Conservation (phyloP, 2,113 vertebrate genomes). For the Corythornis madagascariensis region DNA sequence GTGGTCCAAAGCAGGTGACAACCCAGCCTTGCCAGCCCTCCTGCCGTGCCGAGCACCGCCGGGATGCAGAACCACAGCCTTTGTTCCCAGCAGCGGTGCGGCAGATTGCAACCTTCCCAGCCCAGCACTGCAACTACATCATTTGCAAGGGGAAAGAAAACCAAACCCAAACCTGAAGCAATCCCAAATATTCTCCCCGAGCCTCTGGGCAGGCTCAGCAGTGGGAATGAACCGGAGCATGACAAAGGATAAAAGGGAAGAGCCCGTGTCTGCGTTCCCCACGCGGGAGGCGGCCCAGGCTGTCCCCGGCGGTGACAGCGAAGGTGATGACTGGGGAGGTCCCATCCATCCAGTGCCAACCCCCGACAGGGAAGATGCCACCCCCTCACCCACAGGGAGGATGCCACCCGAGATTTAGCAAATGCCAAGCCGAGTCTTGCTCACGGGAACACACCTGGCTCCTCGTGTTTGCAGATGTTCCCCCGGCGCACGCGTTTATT, state of each 20-base stretch:
- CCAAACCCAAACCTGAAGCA: background rate
- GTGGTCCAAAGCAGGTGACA: background rate
- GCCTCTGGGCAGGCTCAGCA: background rate
- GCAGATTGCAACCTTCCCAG: background rate
- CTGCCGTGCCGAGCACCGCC: rapidly evolving
- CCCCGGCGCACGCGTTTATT: rapidly evolving
- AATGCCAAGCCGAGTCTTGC: background rate
- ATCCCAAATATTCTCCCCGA: background rate
- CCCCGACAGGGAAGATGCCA: background rate
- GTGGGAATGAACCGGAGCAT: background rate
- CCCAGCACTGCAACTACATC: background rate
- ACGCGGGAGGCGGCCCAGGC: background rate
- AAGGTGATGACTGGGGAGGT: background rate
- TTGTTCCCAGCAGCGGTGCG: background rate
- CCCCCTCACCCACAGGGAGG: background rate
- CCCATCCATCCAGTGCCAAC: background rate
- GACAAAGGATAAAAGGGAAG: background rate
- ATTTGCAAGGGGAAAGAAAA: background rate
- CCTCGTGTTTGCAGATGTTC: background rate
- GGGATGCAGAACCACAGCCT: background rate
- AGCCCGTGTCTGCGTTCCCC: background rate
- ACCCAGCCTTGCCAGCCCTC: background rate
- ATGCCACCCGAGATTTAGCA: background rate
- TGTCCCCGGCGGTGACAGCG: background rate
- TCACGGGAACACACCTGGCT: background rate